Percentiles rank a stretch among this genome's conserved stretches.
Conservation (phyloP, 2,113 vertebrate species). For the Labeo catla region DNA sequence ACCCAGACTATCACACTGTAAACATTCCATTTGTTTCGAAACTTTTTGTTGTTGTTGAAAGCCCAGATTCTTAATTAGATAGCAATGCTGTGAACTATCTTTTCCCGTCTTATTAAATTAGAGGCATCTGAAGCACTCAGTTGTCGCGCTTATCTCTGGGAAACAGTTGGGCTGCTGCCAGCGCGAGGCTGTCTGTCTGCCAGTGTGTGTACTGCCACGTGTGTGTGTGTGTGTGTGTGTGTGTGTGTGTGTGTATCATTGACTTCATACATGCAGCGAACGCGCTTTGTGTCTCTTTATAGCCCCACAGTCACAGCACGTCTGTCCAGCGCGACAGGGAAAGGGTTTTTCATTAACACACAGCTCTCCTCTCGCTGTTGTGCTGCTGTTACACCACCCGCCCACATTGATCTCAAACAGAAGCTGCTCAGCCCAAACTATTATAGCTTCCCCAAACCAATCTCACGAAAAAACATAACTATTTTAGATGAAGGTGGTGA, state of each 20-base stretch:
- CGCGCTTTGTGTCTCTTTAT: slow-evolving; percentile 63
- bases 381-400: slow-evolving; percentile 53
- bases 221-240: background rate
- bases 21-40: slow-evolving; percentile 50
- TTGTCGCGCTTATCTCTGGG: slow-evolving; percentile 69
- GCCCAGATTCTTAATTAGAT: slow-evolving; percentile 73
- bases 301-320: slow-evolving; percentile 61
- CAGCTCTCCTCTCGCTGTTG: slow-evolving; percentile 59
- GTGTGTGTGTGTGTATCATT: slow-evolving; percentile 28
- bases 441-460: background rate
- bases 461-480: background rate
- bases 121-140: slow-evolving; percentile 61
- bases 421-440: background rate
- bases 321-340: slow-evolving; percentile 63
- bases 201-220: slow-evolving; percentile 26
- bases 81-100: slow-evolving; percentile 63
- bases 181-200: slow-evolving; percentile 64
- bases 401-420: slow-evolving; percentile 52
- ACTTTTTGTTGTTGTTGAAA: slow-evolving; percentile 57
- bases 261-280: slow-evolving; percentile 64
- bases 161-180: slow-evolving; percentile 74
- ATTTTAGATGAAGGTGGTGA: background rate
- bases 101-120: slow-evolving; percentile 68
- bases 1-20: slow-evolving; percentile 1
- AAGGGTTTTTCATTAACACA: slow-evolving; percentile 72